These are phyloP conservation scores for Penaeus indicus DNA, from an alignment of 1,140 invertebrate genomes.

Conservation along the genomic window DNA sequence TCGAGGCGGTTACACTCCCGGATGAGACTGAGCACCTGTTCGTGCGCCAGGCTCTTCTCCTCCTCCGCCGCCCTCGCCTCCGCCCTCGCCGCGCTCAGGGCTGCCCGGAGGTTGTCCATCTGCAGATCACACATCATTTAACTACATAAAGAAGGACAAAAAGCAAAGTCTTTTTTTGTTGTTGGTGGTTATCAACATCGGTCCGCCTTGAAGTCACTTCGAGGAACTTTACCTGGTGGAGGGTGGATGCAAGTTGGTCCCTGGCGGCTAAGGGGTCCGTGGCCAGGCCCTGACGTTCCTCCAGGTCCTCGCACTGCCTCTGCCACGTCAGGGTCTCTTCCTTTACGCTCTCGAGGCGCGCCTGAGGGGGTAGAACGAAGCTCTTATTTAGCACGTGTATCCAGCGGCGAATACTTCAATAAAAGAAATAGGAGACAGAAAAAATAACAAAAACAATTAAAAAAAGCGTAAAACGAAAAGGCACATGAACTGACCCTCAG, in stretches of 20 bases:
- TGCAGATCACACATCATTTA: neutral
- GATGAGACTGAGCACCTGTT: slow-evolving; percentile 54
- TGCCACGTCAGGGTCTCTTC: slow-evolving; percentile 47
- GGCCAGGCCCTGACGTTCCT: slow-evolving; percentile 26
- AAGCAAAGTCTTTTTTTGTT: too few relatives aligned
- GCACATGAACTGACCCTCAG: slow-evolving; percentile 29
- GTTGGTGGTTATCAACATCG: too few relatives aligned
- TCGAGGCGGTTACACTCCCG: slow-evolving; percentile 52
- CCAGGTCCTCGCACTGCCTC: slow-evolving; percentile 49
- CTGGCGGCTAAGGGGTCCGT: neutral
- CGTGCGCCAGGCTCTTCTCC: slow-evolving; percentile 44
- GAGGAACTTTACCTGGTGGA: too few relatives aligned
- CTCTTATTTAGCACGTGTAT: neutral
- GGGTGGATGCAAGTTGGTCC: too few relatives aligned
- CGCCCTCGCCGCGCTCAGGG: slow-evolving; percentile 2
- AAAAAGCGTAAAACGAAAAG: neutral
- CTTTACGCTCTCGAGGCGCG: slow-evolving; percentile 42
- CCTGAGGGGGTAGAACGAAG: neutral
- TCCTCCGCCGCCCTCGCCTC: slow-evolving; percentile 45
- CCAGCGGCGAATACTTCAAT: too few relatives aligned
- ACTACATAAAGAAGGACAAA: too few relatives aligned
- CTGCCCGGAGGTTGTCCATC: slow-evolving; percentile 35
- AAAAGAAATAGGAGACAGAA: too few relatives aligned
- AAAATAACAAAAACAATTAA: neutral
- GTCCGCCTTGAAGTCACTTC: too few relatives aligned